These are phyloP conservation scores for Caenorhabditis sp. DNA, from an alignment of 2,888 invertebrate genomes.

Conservation along the genomic window DNA sequence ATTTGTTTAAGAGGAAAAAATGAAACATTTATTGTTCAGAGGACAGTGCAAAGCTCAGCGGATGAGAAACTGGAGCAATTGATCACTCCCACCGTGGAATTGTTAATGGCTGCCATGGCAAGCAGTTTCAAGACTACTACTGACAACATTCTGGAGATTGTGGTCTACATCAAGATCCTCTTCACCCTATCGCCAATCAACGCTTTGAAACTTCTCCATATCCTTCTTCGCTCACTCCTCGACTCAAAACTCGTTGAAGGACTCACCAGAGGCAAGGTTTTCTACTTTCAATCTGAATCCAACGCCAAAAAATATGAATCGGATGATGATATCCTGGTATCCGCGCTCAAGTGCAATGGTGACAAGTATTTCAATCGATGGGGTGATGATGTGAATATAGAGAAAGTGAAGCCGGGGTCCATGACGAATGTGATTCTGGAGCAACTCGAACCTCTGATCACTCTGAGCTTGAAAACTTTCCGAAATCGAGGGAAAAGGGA, in stretches of 20 bases:
- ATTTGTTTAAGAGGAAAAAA: neutral
- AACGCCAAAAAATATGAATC: neutral
- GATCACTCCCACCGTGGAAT: constrained; percentile 23
- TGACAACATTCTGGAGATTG: constrained; percentile 41
- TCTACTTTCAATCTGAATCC: constrained; percentile 12
- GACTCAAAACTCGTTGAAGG: constrained; percentile 23
- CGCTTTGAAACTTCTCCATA: constrained; percentile 40
- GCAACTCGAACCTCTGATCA: constrained; percentile 43
- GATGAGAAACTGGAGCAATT: constrained; percentile 50
- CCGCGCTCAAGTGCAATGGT: constrained; percentile 24
- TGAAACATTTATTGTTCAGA: constrained; percentile 17
- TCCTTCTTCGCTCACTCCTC: constrained; percentile 38
- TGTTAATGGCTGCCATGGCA: constrained; percentile 30
- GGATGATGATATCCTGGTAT: constrained; percentile 22
- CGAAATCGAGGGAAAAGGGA: constrained; percentile 32
- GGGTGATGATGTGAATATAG: constrained; percentile 37
- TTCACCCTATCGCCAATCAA: constrained; percentile 30
- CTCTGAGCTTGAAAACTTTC: constrained; percentile 35
- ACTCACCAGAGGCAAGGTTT: constrained; percentile 18
- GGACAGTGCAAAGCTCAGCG: constrained; percentile 41
- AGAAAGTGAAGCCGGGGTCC: constrained; percentile 25
- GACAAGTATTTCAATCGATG: constrained; percentile 36
- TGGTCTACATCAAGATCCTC: constrained; percentile 30
- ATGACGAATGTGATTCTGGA: constrained; percentile 35
- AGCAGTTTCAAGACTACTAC: constrained; percentile 5